phyloP scores from a whole-genome alignment of 2,888 invertebrate genomes.

The Sepioteuthis lessoniana region DNA sequence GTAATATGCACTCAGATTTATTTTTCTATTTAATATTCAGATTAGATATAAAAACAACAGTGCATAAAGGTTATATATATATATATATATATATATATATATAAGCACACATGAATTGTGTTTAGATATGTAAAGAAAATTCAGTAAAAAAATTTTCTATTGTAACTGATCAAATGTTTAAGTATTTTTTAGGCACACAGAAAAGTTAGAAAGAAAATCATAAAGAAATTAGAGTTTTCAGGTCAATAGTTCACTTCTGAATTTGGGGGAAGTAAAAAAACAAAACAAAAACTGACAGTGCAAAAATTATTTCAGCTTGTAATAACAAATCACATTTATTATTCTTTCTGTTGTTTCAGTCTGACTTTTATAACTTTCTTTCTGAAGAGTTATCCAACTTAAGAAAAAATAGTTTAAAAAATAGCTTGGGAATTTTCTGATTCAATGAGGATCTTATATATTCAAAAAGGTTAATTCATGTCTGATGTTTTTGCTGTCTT shows the following conservation, averaged over 20 bases:
- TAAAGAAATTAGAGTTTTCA: background rate
- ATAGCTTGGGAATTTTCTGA: background rate
- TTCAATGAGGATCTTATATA: conserved; percentile 33
- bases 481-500: background rate
- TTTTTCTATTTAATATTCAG: no score
- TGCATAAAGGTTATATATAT: no score
- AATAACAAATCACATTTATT: background rate
- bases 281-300: background rate
- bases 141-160: no score
- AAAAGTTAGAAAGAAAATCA: background rate
- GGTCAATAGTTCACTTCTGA: conserved; percentile 5
- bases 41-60: no score
- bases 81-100: no score
- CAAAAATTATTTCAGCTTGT: conserved; percentile 33
- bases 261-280: background rate
- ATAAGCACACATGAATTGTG: no score
- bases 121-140: no score
- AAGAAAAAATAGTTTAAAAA: background rate
- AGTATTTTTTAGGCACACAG: background rate
- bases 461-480: background rate
- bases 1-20: no score
- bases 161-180: no score
- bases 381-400: background rate
- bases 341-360: background rate
- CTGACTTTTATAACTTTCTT: background rate